Conservation (phyloP, 2,797 vertebrate species). For the Xiphorhynchus erythropygius region DNA sequence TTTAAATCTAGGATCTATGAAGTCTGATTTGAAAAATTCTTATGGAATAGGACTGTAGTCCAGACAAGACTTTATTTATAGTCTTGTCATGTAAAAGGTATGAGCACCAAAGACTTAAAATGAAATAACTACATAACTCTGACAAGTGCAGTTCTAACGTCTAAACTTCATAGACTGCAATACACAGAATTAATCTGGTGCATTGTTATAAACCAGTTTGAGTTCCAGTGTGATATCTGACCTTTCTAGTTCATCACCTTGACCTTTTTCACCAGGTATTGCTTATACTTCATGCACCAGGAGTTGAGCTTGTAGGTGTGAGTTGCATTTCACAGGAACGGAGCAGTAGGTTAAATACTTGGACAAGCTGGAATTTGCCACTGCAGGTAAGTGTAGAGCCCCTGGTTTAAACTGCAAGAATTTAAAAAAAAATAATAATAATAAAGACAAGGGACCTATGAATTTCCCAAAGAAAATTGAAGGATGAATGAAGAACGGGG, state of each 20-base stretch:
- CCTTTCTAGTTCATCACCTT: neutral
- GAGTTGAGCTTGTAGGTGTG: neutral
- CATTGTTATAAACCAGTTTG: neutral
- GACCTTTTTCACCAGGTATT: neutral
- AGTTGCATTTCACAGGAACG: neutral
- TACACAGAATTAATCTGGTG: neutral
- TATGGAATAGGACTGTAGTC: neutral
- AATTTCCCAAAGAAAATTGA: neutral
- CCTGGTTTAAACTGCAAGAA: neutral
- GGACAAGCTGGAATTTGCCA: neutral
- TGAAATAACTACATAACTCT: neutral
- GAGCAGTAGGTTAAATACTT: neutral
- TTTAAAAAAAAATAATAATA: too few relatives aligned
- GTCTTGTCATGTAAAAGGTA: neutral
- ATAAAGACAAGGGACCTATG: fast-evolving
- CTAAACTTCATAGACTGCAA: neutral
- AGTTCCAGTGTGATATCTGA: neutral
- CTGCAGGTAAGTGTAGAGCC: neutral
- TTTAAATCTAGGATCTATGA: neutral
- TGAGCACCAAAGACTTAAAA: neutral
- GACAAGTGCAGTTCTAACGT: neutral
- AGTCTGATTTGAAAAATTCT: neutral
- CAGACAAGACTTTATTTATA: neutral
- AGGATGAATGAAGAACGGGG: neutral
- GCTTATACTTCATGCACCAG: neutral